Evolutionary conservation across 2,113 vertebrate genomes (phyloP).

Genomic region (Riparia riparia): DNA sequence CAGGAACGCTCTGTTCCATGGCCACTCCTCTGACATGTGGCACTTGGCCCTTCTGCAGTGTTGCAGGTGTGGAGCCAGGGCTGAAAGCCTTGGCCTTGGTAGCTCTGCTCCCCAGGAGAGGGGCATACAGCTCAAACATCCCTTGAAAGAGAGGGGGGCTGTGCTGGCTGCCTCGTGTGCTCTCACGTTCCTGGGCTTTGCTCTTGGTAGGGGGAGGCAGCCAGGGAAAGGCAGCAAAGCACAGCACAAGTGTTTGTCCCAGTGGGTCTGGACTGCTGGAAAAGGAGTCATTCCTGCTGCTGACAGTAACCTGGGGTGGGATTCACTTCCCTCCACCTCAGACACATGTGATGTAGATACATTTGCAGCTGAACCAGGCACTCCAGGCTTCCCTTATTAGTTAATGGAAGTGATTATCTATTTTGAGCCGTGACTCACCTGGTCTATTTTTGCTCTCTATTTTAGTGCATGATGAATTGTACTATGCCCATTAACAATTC

Average conservation of each 20-base stretch:
- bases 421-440: constrained; percentile 18
- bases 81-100: not conserved
- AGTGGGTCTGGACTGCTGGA: not conserved
- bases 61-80: not conserved
- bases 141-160: not conserved
- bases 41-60: not conserved
- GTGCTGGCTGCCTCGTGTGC: not conserved
- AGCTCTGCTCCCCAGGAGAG: not conserved
- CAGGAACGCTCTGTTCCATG: not conserved
- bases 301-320: not conserved
- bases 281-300: not conserved
- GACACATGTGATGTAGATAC: accelerated
- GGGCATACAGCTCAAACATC: not conserved
- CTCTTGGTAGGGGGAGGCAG: not conserved
- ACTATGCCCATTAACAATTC: not conserved
- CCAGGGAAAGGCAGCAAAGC: not conserved
- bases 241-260: not conserved
- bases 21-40: not conserved
- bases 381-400: not conserved
- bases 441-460: not conserved
- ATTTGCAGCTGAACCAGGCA: not conserved
- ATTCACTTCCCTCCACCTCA: not conserved
- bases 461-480: constrained; percentile 1
- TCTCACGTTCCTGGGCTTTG: not conserved
- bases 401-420: not conserved